Percentiles rank a stretch among this genome's conserved stretches.
phyloP scores from a whole-genome alignment of 2,113 vertebrate species.

The Dipodomys merriami region DNA sequence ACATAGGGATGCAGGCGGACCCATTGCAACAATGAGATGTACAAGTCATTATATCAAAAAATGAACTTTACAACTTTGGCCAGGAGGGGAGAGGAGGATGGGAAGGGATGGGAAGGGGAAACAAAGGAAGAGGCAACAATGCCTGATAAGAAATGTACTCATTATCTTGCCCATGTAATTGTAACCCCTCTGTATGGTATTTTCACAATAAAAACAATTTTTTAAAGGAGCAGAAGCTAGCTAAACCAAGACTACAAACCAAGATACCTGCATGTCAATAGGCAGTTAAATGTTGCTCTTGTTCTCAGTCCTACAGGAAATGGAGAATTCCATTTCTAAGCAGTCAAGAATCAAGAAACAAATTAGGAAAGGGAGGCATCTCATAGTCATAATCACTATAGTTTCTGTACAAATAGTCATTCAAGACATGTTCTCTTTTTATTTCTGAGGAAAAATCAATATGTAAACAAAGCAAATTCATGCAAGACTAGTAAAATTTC shows the following conservation, averaged over 20 bases:
- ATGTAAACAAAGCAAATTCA: constrained; percentile 50
- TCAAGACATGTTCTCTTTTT: constrained; percentile 3
- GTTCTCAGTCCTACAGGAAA: neutral
- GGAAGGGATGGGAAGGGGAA: no score
- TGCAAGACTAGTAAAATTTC: constrained; percentile 38
- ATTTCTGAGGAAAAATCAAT: constrained; percentile 54
- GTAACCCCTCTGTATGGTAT: neutral
- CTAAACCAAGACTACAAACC: neutral
- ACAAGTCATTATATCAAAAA: no score
- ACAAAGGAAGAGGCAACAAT: no score
- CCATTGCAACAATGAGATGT: no score
- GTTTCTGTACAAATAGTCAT: constrained; percentile 10
- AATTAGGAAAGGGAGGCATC: neutral
- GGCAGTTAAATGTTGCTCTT: fast-evolving
- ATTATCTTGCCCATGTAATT: no score
- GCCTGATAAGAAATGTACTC: no score
- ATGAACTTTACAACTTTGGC: no score
- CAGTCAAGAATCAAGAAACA: neutral
- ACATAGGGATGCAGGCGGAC: no score
- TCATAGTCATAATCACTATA: neutral
- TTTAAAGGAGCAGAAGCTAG: neutral
- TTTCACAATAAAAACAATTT: no score
- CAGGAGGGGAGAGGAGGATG: no score
- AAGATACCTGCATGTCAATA: neutral
- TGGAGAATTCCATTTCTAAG: neutral